phyloP scores from a whole-genome alignment of 1,140 invertebrate species.

The Drosophila pseudoananassae region DNA sequence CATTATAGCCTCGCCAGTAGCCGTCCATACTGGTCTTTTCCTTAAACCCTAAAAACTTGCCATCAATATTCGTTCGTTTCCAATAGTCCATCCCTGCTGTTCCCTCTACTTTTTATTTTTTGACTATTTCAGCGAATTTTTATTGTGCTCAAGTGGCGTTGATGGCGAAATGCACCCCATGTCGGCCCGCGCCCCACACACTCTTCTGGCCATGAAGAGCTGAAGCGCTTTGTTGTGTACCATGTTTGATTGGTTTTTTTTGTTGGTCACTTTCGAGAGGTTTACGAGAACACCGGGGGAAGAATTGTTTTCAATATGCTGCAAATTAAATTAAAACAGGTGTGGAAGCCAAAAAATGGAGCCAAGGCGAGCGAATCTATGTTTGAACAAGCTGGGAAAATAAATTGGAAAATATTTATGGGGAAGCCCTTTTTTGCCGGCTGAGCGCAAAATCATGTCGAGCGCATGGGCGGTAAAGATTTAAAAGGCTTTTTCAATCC shows the following conservation, averaged over 20 bases:
- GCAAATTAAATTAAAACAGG: constrained; percentile 70
- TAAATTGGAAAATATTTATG: constrained; percentile 41
- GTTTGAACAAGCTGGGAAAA: neutral
- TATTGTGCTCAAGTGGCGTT: constrained; percentile 58
- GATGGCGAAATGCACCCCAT: constrained; percentile 26
- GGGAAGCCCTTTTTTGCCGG: constrained; percentile 9
- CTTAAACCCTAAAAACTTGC: no score
- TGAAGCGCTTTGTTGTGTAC: constrained; percentile 44
- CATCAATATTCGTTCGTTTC: neutral
- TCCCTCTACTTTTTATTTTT: constrained; percentile 18
- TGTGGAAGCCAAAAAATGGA: constrained; percentile 25
- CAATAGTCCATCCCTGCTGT: neutral
- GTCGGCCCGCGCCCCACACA: constrained; percentile 7
- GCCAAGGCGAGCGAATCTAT: neutral
- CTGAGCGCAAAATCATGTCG: constrained; percentile 36
- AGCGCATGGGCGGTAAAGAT: constrained; percentile 6
- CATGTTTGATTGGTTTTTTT: constrained; percentile 59
- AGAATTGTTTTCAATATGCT: constrained; percentile 61
- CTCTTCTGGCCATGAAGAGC: constrained; percentile 16
- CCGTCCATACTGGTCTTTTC: no score
- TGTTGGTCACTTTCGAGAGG: constrained; percentile 27
- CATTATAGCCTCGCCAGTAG: no score
- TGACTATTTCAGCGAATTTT: constrained; percentile 31
- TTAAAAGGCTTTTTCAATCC: constrained; percentile 31
- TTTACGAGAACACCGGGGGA: constrained; percentile 7